Conservation (phyloP, 1,140 invertebrate genomes). For the Caligus rogercresseyi region DNA sequence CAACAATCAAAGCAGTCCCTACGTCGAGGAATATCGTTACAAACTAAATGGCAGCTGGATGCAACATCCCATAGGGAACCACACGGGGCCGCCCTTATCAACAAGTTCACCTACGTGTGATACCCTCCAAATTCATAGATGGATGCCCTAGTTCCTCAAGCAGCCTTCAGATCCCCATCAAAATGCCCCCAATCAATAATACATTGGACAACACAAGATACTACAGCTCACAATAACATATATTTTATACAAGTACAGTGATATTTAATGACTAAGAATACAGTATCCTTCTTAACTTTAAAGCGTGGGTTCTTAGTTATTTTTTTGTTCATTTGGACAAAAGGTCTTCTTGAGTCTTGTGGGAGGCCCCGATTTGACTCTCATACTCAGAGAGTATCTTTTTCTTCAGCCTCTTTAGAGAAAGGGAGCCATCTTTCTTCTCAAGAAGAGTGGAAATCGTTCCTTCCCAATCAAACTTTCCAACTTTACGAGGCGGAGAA, state of each 20-base stretch:
- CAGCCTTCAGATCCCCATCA: not conserved
- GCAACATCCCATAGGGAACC: not conserved
- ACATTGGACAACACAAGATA: not conserved
- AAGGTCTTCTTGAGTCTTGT: not conserved
- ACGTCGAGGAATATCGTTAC: not conserved
- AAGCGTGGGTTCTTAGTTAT: slow-evolving; percentile 4
- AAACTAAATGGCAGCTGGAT: not conserved
- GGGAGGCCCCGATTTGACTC: not conserved
- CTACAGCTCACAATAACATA: not conserved
- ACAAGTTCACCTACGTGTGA: not conserved
- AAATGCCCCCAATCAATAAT: not conserved
- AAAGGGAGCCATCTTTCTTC: slow-evolving; percentile 9
- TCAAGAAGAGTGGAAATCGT: not conserved
- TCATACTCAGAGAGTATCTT: slow-evolving; percentile 8
- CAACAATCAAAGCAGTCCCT: too few species aligned
- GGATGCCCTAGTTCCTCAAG: not conserved
- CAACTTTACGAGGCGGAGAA: not conserved
- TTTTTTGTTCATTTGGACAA: slow-evolving; percentile 6
- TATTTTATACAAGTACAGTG: not conserved
- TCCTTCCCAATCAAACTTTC: slow-evolving; percentile 10
- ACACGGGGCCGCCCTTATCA: too few species aligned
- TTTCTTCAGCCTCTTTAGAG: slow-evolving; percentile 11
- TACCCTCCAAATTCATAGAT: not conserved
- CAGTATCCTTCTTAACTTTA: slow-evolving; percentile 1
- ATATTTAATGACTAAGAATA: not conserved